Base-by-base conservation (phyloP, 1,140 invertebrate genomes). In the Glomeris maerens region DNA sequence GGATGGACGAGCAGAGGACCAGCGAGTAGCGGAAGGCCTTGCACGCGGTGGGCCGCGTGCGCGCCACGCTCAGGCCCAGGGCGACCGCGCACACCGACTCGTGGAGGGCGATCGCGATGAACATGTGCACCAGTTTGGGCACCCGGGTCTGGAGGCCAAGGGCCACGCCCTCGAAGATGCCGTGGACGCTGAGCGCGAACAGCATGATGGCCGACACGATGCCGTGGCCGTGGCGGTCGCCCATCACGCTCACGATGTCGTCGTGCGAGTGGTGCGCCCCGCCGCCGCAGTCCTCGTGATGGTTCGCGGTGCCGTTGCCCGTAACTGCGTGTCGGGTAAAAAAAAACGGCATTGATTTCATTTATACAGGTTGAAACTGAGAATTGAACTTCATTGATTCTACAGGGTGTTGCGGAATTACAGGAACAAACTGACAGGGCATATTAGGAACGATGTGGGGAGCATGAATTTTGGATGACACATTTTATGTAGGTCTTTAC, bases 111-210 rank as follows among this genome's bases (percentile, higher is more conserved):
- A 70, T 61, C 0, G 63, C 66, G 21, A 69, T 57, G 45, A 70
- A 61, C 1, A 72, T 50, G 42, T 63, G 67, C 23, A 67, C 44
- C 21, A 68, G 63, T 47, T 59, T 60, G 7, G 51, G 47, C 10
- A 42, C 42, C 29, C 58, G 52, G 20, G 54, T 64, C 47, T 69
- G 64, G 14, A 72, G 58, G 14, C 69, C 68, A 14, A 70, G 53
- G 13, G 69, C 66, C 21, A 72, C 53, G 28, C 68, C 68, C 63
- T 71, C 68, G 52, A 70, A 71, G 13, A 72, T 45, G 2, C 66
- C 68, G 55, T 70, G 68, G 31, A 69, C 50, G 21, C 68, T 64
- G 5, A 68, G 56, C 5, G 66, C 68, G 23, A 69, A 50, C 20
- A 69, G 52, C 4, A 70, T 54, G n/a, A 70, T 47, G 27, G 67